Conservation (phyloP, 2,888 invertebrate species). For the Acanthosepion pharaonis region DNA sequence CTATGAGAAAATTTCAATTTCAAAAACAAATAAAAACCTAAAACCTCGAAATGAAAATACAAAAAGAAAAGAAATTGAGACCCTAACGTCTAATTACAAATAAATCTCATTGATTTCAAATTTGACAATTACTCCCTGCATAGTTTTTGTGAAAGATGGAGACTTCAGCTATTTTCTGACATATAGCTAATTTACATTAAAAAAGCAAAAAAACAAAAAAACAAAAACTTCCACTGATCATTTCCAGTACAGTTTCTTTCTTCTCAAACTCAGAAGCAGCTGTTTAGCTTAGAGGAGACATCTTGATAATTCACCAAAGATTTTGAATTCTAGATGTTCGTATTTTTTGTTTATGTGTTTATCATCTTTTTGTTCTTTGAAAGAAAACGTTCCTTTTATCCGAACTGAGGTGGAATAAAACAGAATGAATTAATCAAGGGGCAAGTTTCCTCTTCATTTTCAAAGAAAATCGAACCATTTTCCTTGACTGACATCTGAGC, state of each 20-base stretch:
- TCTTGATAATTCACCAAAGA: not conserved
- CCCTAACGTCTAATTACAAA: not conserved
- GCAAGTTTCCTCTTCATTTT: not conserved
- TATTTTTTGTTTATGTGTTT: not conserved
- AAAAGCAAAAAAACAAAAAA: not conserved
- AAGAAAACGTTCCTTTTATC: not conserved
- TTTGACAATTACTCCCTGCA: not conserved
- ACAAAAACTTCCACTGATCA: not conserved
- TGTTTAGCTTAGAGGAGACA: not conserved
- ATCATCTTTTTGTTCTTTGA: not conserved
- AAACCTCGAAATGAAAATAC: accelerated
- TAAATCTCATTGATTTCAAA: not conserved
- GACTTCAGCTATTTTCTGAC: not conserved
- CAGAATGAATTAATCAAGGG: not conserved
- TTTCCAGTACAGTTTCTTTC: not conserved
- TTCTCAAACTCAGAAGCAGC: not conserved
- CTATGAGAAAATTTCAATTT: not conserved
- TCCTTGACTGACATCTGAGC: not conserved
- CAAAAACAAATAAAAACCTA: not conserved
- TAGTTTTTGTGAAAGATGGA: not conserved
- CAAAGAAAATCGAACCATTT: not conserved
- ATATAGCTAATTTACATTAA: not conserved
- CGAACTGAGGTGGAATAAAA: not conserved
- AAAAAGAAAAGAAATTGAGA: not conserved
- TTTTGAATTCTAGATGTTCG: not conserved